Evolutionary conservation across 53 echinoderm and acorn worm species (phyloP).

Genomic region (Arbacia lixula): DNA sequence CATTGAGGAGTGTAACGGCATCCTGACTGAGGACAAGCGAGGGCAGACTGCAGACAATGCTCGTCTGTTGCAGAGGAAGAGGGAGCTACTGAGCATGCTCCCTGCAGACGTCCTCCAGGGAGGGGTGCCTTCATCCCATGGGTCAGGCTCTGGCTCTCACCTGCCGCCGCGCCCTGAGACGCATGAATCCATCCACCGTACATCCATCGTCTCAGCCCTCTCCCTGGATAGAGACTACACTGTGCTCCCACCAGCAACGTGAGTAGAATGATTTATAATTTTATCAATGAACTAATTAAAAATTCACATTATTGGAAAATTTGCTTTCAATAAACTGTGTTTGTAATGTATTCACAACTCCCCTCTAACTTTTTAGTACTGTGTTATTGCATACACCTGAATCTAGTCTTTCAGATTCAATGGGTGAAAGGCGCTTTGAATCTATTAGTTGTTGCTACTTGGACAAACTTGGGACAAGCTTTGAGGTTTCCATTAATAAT

Average conservation of each 20-base stretch:
- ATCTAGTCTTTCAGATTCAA: no score
- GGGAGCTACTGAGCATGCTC: slow-evolving; percentile 86
- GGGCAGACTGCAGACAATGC: slow-evolving; percentile 80
- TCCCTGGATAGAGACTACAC: slow-evolving; percentile 69
- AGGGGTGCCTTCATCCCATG: not conserved
- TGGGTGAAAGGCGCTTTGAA: no score
- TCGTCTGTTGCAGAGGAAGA: slow-evolving; percentile 79
- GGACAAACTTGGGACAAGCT: no score
- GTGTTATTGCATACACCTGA: no score
- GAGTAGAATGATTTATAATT: no score
- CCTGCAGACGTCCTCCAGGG: slow-evolving; percentile 80
- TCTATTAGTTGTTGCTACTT: no score
- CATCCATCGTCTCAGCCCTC: slow-evolving; percentile 86
- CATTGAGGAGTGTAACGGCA: slow-evolving; percentile 78
- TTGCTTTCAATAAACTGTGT: no score
- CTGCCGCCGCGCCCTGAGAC: slow-evolving; percentile 60
- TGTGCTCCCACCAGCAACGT: slow-evolving; percentile 33
- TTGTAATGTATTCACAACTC: no score
- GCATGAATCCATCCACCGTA: slow-evolving; percentile 83
- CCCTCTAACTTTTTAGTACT: no score
- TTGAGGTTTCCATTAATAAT: no score
- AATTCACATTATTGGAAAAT: no score
- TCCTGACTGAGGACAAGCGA: slow-evolving; percentile 73
- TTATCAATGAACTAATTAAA: no score
- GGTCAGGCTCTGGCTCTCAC: not conserved